Percentiles rank a stretch among this genome's conserved stretches.
Conservation (phyloP, 2,797 vertebrate genomes). For the Eulemur rubriventer region DNA sequence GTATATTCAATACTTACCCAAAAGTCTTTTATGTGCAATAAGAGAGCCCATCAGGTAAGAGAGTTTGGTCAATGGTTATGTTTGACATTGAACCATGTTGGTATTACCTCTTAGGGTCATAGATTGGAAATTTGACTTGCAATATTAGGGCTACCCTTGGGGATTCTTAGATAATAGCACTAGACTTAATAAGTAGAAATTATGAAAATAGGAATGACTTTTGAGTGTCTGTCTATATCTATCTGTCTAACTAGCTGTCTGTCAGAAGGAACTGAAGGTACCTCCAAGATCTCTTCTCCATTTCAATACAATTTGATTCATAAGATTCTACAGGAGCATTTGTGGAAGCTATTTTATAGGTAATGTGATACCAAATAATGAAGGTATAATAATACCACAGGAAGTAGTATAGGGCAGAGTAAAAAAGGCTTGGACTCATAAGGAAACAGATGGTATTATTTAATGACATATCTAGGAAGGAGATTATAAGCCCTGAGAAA, state of each 20-base stretch:
- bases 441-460: neutral
- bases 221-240: neutral
- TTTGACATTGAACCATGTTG: neutral
- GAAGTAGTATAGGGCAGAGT: neutral
- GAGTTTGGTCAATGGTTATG: neutral
- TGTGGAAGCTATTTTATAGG: neutral
- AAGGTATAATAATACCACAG: neutral
- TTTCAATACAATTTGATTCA: neutral
- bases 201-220: neutral
- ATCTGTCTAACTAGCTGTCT: neutral
- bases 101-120: neutral
- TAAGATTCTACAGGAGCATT: neutral
- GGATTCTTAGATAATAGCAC: neutral
- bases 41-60: neutral
- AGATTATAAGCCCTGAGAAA: neutral
- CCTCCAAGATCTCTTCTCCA: neutral
- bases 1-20: neutral
- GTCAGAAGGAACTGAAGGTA: neutral
- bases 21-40: neutral
- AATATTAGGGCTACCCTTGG: neutral
- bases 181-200: neutral
- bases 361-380: neutral
- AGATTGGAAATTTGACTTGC: conserved; percentile 8
- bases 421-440: neutral
- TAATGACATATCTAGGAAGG: neutral